These are phyloP conservation scores for Tragelaphus buxtoni DNA, from an alignment of 2,113 vertebrate species.

Conservation along the genomic window DNA sequence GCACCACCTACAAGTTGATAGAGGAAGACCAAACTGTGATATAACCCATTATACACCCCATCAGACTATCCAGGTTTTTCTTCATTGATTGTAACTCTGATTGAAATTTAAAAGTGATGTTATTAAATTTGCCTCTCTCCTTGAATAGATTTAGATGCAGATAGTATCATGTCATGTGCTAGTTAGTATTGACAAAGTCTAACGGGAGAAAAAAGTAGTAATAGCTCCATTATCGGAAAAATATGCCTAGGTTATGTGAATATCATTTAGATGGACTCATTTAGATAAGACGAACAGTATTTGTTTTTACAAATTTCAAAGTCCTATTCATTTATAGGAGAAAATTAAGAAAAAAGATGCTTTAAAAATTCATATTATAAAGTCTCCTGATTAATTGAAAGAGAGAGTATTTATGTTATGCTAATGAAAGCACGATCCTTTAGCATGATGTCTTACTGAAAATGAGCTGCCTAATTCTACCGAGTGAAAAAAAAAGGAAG, in stretches of 20 bases:
- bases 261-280: background rate
- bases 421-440: background rate
- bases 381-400: background rate
- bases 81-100: background rate
- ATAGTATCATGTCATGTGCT: background rate
- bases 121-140: background rate
- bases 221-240: background rate
- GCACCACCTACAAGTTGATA: background rate
- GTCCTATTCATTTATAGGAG: background rate
- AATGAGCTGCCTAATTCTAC: background rate
- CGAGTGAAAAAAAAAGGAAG: background rate
- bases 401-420: background rate
- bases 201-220: background rate
- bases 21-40: background rate
- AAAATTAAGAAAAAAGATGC: background rate
- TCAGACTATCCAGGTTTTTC: background rate
- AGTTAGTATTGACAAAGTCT: background rate
- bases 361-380: background rate
- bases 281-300: background rate
- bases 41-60: background rate
- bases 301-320: background rate
- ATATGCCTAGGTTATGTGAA: background rate
- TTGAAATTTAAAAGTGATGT: background rate
- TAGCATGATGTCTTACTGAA: background rate
- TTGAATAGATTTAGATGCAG: background rate